phyloP scores from a whole-genome alignment of 2,797 vertebrate species.

The Anguilla megastoma region DNA sequence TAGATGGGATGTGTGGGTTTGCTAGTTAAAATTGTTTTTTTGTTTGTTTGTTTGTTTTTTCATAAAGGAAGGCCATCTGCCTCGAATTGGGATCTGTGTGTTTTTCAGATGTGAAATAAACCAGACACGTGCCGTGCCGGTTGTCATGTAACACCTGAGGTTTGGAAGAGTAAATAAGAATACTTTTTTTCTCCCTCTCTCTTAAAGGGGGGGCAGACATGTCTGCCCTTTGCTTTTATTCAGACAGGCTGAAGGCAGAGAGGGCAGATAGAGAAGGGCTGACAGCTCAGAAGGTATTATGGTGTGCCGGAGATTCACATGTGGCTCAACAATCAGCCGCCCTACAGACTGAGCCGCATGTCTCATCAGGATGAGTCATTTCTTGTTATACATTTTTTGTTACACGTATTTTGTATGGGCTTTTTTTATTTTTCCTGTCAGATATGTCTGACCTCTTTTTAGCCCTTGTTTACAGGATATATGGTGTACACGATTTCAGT shows the following conservation, averaged over 20 bases:
- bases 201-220: too few relatives aligned
- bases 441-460: background rate
- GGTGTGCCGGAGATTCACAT: too few relatives aligned
- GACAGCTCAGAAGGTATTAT: too few relatives aligned
- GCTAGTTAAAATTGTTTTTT: background rate
- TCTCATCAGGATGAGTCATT: too few relatives aligned
- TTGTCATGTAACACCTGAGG: background rate
- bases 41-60: too few relatives aligned
- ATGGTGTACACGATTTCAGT: background rate
- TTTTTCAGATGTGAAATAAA: background rate
- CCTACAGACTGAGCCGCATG: too few relatives aligned
- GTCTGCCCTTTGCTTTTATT: too few relatives aligned
- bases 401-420: conserved; percentile 4
- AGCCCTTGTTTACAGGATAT: background rate
- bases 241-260: too few relatives aligned
- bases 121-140: background rate
- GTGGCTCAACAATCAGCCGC: too few relatives aligned
- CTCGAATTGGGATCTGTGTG: background rate
- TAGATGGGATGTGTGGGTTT: background rate
- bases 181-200: background rate
- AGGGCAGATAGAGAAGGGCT: too few relatives aligned
- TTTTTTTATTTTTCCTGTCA: background rate
- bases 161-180: background rate
- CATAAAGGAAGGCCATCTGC: background rate
- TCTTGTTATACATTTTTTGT: background rate